Percentiles rank a stretch among this genome's conserved stretches.
phyloP scores from a whole-genome alignment of 2,888 invertebrate species.

The Choreutis nemorana region DNA sequence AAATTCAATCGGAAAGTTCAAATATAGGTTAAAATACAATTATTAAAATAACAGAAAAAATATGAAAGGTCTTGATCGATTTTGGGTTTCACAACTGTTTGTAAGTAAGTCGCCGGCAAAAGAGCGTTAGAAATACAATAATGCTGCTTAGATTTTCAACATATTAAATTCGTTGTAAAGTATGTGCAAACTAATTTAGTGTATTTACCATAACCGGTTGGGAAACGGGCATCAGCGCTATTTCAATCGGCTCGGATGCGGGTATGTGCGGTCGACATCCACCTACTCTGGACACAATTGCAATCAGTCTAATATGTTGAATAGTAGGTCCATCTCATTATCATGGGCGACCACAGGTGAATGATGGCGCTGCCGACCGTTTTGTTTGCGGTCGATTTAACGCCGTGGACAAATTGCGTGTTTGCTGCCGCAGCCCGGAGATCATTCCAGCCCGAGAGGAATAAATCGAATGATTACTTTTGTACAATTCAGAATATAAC shows the following conservation, averaged over 20 bases:
- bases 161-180: too few species aligned
- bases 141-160: too few species aligned
- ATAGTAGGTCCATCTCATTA: constrained; percentile 64
- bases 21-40: too few species aligned
- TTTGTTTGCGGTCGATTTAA: constrained; percentile 67
- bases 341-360: constrained; percentile 63
- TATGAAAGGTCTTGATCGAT: too few species aligned
- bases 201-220: too few species aligned
- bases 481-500: constrained; percentile 36
- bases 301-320: constrained; percentile 64
- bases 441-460: constrained; percentile 43
- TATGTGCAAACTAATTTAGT: too few species aligned
- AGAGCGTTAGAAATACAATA: too few species aligned
- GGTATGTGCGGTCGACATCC: constrained; percentile 31
- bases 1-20: too few species aligned
- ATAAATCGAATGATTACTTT: constrained; percentile 45
- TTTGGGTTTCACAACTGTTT: too few species aligned
- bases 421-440: constrained; percentile 52
- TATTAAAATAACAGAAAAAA: too few species aligned
- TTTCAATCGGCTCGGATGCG: constrained; percentile 37
- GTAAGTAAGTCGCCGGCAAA: too few species aligned
- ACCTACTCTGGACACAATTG: constrained; percentile 42
- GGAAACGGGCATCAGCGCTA: too few species aligned
- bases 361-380: constrained; percentile 53
- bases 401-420: constrained; percentile 62